These are phyloP conservation scores for Labeo rohita DNA, from an alignment of 2,113 vertebrate species.

Conservation along the genomic window DNA sequence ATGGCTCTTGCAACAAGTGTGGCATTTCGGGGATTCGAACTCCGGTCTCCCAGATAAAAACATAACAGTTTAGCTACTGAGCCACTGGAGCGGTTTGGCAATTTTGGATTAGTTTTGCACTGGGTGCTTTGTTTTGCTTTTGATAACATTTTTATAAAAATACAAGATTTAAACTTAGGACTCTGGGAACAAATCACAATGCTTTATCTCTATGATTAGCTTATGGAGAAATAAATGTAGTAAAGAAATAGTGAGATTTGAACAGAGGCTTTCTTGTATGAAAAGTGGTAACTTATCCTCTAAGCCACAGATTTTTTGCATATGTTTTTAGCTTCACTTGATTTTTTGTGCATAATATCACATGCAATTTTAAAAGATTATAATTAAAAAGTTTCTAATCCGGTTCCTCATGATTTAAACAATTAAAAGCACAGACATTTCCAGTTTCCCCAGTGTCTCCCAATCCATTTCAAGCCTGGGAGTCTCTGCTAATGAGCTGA, in stretches of 20 bases:
- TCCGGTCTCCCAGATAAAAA: not conserved
- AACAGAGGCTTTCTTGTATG: not conserved
- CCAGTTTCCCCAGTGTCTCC: not conserved
- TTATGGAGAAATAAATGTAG: not conserved
- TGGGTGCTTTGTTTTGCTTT: not conserved
- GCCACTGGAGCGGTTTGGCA: not conserved
- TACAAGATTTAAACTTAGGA: not conserved
- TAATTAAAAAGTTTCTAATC: not conserved
- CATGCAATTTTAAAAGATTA: not conserved
- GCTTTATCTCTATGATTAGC: not conserved
- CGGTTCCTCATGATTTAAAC: not conserved
- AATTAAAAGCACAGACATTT: not conserved
- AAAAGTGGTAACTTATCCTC: not conserved
- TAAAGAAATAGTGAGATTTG: not conserved
- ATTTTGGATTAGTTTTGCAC: not conserved
- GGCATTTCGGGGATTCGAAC: not conserved
- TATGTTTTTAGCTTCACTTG: not conserved
- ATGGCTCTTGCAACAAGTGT: not conserved
- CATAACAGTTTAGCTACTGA: not conserved
- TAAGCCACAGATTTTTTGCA: not conserved
- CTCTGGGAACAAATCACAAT: not conserved
- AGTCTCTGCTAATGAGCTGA: not conserved
- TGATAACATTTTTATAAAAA: not conserved
- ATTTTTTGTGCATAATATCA: not conserved
- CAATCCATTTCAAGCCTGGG: not conserved